Evolutionary conservation across 2,888 invertebrate species (phyloP), one percentile per base, ranked within the genome.

Genomic region (Tetrapedia diversipes): DNA sequence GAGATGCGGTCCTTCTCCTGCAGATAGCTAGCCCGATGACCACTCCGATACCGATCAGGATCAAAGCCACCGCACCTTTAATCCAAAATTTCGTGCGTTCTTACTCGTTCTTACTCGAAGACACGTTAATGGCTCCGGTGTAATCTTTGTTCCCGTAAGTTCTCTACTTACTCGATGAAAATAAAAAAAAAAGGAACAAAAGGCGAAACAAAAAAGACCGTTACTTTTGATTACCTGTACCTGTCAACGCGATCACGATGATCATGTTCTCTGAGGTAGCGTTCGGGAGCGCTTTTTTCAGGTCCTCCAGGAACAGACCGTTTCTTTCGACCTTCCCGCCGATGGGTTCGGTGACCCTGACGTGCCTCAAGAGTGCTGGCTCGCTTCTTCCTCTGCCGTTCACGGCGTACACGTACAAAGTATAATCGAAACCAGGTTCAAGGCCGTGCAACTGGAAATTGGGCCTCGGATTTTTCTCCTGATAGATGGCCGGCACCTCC

Each of bases 331-430:
- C 60, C 27, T 86, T 87, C 22, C 80, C 81, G 43, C 89, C 90
- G 65, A 90, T 84, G 0, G 89, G 76, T 22, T 90, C 89, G 7
- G 86, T 74, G 2, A 92, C 88, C 1, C 93, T 90, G 10, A 95
- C 93, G 87, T 94, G 94, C 73, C 94, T 95, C 90, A 97, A 93
- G 69, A 96, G 94, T 69, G 96, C 95, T 1, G 96, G 95, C 68
- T 94, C 93, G 80, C 96, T 97, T 81, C 95, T 94, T 73, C 97
- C 97, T 88, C 95, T 94, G 8, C 96, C 95, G 85, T 97, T 97
- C 84, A 96, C 95, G 24, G 97, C 96, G 90, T 96, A 97, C 37
- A 97, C 95, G 80, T 95, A 93, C 81, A 97, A 94, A 88, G 96
- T 95, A 92, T 97, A 97, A 88, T 95, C 94, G 83, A 94, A 94